Evolutionary conservation across 2,797 vertebrate genomes (phyloP), one percentile per base, ranked within the genome.

Genomic region (Carapus acus): DNA sequence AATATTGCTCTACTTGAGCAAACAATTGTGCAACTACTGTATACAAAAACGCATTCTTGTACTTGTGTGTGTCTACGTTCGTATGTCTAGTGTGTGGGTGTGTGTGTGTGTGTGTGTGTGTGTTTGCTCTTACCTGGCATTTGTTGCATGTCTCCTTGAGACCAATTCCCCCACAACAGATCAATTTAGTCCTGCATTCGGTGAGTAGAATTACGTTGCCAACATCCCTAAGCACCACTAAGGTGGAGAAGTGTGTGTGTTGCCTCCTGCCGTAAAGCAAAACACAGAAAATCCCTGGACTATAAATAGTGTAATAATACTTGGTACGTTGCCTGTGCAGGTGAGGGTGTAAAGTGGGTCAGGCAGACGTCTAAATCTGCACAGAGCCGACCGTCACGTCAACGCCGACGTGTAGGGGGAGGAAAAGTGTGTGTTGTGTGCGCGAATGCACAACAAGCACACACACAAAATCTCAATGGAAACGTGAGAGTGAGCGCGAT

Each of bases 111-210:
- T 50, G 50, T 38, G 59, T 4, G 37, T 23, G 16, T 46, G 8
- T 14, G 8, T 43, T 49, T 1, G 50, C 24, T 48, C 64, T 52
- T 45, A 83, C 80, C 54, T 63, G 64, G 42, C 23, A 69, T 67
- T 42, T 65, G 53, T 11, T 62, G 71, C 60, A 71, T 72, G 21
- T 16, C 48, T 18, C 16, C 41, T 43, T 20, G 2, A 18, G 14
- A 11, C 1, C 21, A 14, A 27, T 62, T 17, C 45, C 23, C 19
- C 36, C 31, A 49, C 15, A 27, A 45, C 17, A 52, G 46, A 59
- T 39, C 16, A 40, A 12, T 27, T 24, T 20, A 46, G 16, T 21
- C 23, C 41, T n/a, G 41, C 20, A 15, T 13, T 43, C 2, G 21
- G 33, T 19, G 22, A 59, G 27, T 15, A 60, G 5, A 46, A 27